Evolutionary conservation across 2,113 vertebrate species (phyloP), one percentile per base, ranked within the genome.

Genomic region (Columba janthina): DNA sequence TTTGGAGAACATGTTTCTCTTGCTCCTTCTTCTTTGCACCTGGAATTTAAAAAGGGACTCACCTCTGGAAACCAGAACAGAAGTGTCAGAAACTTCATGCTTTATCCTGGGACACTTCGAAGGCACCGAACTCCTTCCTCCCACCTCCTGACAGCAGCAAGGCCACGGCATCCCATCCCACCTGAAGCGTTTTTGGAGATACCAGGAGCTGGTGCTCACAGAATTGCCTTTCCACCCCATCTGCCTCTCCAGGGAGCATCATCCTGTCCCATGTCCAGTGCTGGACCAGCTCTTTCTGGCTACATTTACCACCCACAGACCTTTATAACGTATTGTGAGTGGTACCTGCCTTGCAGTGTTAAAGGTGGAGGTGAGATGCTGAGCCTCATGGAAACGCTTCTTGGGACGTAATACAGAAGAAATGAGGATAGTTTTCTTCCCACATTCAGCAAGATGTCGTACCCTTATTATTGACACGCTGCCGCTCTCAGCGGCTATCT

Each of bases 381-480:
- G 74, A 74, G 31, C 31, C 54, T 40, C 36, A 0, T 22, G 67
- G 85, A 83, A 44, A 62, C 0, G 0, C 26, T 57, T 34, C 61
- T 48, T 3, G 17, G 2, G 75, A 36, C 1, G 2, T 5, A 13
- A 36, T 1, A 9, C 26, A 12, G 42, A 9, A 12, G 53, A 60
- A 57, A 48, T 0, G 14, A 31, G 48, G 34, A 57, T 36, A 0
- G 2, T 57, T 85, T 64, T 36, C 57, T 12, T 31, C 80, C 57
- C 26, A 15, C 54, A 0, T 34, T 16, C 73, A 15, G 22, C 19
- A 11, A 10, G 38, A 5, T 2, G 0, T 5, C 1, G 0, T 5
- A 1, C 2, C 0, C 9, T 46, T 8, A 2, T 11, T 24, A 5
- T 2, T 6, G 54, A 34, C 40, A 2, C 0, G 1, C 50, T 25